These are phyloP conservation scores for Margaritifera margaritifera DNA, from an alignment of 2,888 invertebrate genomes.

Conservation along the genomic window DNA sequence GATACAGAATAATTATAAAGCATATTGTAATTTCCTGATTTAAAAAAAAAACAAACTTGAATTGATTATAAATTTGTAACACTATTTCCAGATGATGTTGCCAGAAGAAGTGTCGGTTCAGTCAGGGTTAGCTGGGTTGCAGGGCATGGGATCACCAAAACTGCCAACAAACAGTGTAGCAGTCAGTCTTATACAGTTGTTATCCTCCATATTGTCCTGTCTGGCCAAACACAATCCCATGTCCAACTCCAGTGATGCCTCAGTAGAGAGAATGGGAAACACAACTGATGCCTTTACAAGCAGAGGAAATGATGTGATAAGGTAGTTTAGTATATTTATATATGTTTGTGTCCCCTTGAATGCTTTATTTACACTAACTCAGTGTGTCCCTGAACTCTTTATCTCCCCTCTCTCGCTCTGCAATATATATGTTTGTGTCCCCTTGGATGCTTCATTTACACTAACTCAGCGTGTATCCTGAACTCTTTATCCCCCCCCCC, in stretches of 20 bases:
- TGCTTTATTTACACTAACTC: too few species aligned
- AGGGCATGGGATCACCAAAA: constrained; percentile 20
- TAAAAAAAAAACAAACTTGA: too few species aligned
- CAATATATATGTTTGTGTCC: neutral
- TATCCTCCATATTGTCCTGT: constrained; percentile 62
- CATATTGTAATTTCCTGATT: too few species aligned
- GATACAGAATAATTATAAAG: too few species aligned
- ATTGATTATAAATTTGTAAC: neutral
- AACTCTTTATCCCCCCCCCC: too few species aligned
- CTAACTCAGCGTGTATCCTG: too few species aligned
- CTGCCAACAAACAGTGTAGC: constrained; percentile 72
- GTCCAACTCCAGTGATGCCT: constrained; percentile 63
- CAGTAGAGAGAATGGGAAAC: constrained; percentile 63
- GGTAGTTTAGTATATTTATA: constrained; percentile 47
- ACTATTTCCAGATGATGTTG: constrained; percentile 38
- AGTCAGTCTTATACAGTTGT: constrained; percentile 61
- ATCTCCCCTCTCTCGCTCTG: too few species aligned
- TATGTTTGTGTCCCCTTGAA: neutral
- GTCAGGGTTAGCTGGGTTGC: constrained; percentile 12
- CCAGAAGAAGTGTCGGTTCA: constrained; percentile 25
- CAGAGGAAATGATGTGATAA: constrained; percentile 71
- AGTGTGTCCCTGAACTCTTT: too few species aligned
- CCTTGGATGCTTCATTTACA: too few species aligned
- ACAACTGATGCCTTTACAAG: constrained; percentile 62
- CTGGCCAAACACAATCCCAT: constrained; percentile 67